A percentile compares a stretch with the other conserved stretches of the same genome.
phyloP scores from a whole-genome alignment of 2,797 vertebrate genomes.

The Trematomus bernacchii region DNA sequence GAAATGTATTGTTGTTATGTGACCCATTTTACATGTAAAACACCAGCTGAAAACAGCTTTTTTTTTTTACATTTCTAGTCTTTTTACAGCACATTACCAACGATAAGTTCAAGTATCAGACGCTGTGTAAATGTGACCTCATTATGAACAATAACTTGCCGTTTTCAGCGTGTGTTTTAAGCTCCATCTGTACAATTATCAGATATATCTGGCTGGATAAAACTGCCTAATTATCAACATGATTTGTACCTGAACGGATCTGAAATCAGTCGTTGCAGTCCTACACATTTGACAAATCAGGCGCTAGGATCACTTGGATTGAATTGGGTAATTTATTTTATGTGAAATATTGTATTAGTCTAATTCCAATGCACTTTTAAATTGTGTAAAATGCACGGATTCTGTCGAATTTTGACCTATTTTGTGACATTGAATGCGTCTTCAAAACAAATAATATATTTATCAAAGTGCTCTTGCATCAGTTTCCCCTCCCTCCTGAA shows the following conservation, averaged over 20 bases:
- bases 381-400: neutral
- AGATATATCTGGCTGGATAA: slow-evolving; percentile 1
- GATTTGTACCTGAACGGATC: neutral
- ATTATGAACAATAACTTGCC: neutral
- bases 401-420: slow-evolving; percentile 15
- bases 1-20: neutral
- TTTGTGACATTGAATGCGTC: slow-evolving; percentile 16
- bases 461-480: slow-evolving; percentile 33
- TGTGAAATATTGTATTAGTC: slow-evolving; percentile 16
- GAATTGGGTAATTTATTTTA: neutral
- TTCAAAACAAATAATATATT: slow-evolving; percentile 32
- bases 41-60: slow-evolving; percentile 10
- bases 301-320: neutral
- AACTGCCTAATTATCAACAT: neutral
- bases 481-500: slow-evolving; percentile 3
- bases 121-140: slow-evolving; percentile 18
- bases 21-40: slow-evolving; percentile 27
- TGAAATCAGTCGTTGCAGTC: neutral
- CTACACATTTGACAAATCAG: neutral
- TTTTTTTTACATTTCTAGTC: neutral
- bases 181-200: neutral
- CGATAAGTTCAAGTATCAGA: slow-evolving; percentile 12
- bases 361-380: slow-evolving; percentile 7
- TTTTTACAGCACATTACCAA: neutral
- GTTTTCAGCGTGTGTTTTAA: slow-evolving; percentile 23